Evolutionary conservation across 2,113 vertebrate genomes (phyloP), one percentile per base, ranked within the genome.

Genomic region (Mobula birostris): DNA sequence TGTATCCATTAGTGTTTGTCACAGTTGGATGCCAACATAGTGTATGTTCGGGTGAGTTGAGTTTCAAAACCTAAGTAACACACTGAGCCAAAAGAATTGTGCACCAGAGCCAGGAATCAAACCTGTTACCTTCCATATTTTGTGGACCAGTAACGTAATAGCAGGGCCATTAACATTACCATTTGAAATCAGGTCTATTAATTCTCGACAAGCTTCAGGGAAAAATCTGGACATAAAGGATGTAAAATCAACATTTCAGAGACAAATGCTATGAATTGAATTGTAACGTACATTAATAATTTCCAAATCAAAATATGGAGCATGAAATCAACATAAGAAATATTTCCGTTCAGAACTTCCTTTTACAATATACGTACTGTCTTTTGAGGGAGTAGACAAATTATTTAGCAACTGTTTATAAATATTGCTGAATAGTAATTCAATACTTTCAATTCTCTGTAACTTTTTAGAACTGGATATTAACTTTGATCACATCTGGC

Each of bases 401-500:
- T 66, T 88, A 88, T n/a, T 14, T 36, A 1, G 32, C 17, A 79
- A 90, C 7, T 32, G 66, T 2, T 15, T 14, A 61, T 12, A 14
- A 11, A 4, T 32, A 2, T 19, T n/a, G 3, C 27, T 61, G 8
- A 27, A 8, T 63, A 66, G 29, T 32, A 61, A 66, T 88, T 88
- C 48, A 61, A 87, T 87, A 6, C 7, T 61, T 61, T 66, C n/a
- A n/a, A 63, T 94, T 61, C 63, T 61, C 15, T 88, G 88, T 94
- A 83, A 94, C 90, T 7, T 66, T 95, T 78, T 94, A 99, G 99
- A 99, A 95, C 94, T 99, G 96, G 98, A 98, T 94, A 99, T 99
- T 96, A 99, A 99, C 95, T 99, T 99, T 94, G 98, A 99, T 96
- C 98, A 99, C 96, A 99, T 99, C 97, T 99, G 99, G 99, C 98